Evolutionary conservation across 2,888 invertebrate genomes (phyloP), one percentile per base, ranked within the genome.

Genomic region (Catocala sponsa): DNA sequence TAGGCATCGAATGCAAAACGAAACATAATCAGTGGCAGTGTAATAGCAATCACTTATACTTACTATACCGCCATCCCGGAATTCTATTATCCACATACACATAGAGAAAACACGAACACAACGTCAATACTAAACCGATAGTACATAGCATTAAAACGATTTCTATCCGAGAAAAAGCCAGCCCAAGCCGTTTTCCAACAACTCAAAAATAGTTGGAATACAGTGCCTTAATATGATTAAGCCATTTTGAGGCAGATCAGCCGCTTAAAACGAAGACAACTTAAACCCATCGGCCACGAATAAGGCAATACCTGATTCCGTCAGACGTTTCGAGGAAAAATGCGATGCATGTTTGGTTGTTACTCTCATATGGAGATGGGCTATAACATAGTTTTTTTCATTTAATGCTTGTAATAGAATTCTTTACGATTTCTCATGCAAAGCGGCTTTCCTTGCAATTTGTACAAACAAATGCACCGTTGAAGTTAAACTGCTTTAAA

Each of bases 201-300:
- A n/a, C 60, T 49, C 48, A 15, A 12, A 11, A 25, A 48, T 48
- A 6, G 13, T 38, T 47, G 11, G 32, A 12, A 59, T 59, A 52
- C 47, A 47, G 11, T 11, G 12, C 33, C 52, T 41, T 53, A 53
- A 59, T 53, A 25, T 13, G 59, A 53, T 59, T 42, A 53, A 53
- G 53, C 42, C 47, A 59, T 59, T 53, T 43, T 33, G 32, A 59
- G 53, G 42, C 12, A 11, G 47, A 15, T 33, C 12, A 46, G 4
- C 7, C 49, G 41, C 41, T 41, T 47, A 47, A 48, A 47, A 25
- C 32, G 47, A n/a, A 25, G 25, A 53, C 42, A 43, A 43, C 42
- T 44, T 50, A 50, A n/a, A 56, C 12, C n/a, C n/a, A 32, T 53
- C 7, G 43, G 7, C n/a, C 5, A 13, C 53, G 11, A 42, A 43